Conservation (phyloP, 1,140 invertebrate genomes). For the Drosophila kurseongensis region DNA sequence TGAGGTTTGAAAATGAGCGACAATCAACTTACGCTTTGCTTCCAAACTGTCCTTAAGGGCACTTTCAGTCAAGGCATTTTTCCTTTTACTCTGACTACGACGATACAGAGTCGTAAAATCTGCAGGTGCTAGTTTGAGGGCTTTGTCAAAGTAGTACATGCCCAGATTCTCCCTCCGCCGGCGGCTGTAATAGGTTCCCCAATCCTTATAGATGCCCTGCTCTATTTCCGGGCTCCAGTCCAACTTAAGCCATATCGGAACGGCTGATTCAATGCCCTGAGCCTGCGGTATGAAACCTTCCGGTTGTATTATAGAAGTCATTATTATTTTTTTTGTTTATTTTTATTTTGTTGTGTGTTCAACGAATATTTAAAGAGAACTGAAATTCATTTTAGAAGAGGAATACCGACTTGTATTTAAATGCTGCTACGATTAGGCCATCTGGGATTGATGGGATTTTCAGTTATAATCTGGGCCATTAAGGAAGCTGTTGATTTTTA, state of each 20-base stretch:
- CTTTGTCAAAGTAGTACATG: constrained; percentile 68
- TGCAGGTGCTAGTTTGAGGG: constrained; percentile 37
- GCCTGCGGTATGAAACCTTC: background rate
- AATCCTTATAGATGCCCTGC: constrained; percentile 69
- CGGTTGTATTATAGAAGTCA: constrained; percentile 30
- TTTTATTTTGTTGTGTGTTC: constrained; percentile 18
- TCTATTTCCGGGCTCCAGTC: constrained; percentile 70
- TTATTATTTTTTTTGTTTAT: constrained; percentile 23
- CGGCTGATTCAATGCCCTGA: constrained; percentile 14
- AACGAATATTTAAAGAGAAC: constrained; percentile 2
- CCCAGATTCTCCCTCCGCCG: constrained; percentile 58
- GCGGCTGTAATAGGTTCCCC: constrained; percentile 68
- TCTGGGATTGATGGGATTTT: no score
- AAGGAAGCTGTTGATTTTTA: no score
- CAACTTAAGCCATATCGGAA: constrained; percentile 65
- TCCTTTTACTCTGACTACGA: constrained; percentile 63
- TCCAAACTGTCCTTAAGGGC: constrained; percentile 53
- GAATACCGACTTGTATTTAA: constrained; percentile 3
- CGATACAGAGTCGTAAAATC: constrained; percentile 58
- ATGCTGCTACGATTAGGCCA: background rate
- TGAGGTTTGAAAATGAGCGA: background rate
- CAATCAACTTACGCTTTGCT: constrained; percentile 50
- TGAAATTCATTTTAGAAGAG: background rate
- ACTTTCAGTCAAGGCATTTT: constrained; percentile 42
- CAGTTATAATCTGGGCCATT: no score